Evolutionary conservation across 2,797 vertebrate species (phyloP).

Genomic region (Eospalax fontanierii): DNA sequence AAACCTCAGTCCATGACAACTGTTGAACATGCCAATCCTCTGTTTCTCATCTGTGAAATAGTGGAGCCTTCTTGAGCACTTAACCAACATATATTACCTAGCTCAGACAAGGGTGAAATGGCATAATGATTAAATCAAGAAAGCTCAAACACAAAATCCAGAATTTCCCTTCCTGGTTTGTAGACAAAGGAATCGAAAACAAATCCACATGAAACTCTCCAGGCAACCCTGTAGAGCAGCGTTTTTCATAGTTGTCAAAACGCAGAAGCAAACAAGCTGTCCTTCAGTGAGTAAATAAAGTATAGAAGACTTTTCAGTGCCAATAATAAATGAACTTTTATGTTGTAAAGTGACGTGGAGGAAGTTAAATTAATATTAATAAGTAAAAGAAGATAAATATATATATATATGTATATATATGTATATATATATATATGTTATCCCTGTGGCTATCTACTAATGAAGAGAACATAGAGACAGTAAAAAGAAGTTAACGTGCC

Average conservation of each 20-base stretch:
- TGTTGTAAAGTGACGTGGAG: not conserved
- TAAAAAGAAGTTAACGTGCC: not conserved
- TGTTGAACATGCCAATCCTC: slow-evolving; percentile 3
- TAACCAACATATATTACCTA: not conserved
- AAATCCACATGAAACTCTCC: not conserved
- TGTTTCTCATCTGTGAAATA: not conserved
- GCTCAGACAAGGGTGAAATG: not conserved
- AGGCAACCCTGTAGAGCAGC: not conserved
- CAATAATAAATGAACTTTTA: not conserved
- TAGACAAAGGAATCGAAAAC: not conserved
- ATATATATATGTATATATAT: no score
- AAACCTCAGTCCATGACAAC: not conserved
- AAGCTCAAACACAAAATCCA: not conserved
- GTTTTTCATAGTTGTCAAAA: not conserved
- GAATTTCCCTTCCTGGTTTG: not conserved
- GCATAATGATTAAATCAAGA: slow-evolving; percentile 10
- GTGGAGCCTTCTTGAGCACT: not conserved
- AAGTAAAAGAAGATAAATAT: not conserved
- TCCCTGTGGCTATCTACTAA: not conserved
- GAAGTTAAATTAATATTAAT: not conserved
- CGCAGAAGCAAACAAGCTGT: not conserved
- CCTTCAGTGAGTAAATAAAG: not conserved
- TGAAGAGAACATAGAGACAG: not conserved
- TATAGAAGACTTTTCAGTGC: not conserved
- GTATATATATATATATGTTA: not conserved